Percentiles rank a stretch among this genome's conserved stretches.
These are phyloP conservation scores for Rhodophaea formosa DNA, from an alignment of 2,888 invertebrate genomes.

Conservation along the genomic window DNA sequence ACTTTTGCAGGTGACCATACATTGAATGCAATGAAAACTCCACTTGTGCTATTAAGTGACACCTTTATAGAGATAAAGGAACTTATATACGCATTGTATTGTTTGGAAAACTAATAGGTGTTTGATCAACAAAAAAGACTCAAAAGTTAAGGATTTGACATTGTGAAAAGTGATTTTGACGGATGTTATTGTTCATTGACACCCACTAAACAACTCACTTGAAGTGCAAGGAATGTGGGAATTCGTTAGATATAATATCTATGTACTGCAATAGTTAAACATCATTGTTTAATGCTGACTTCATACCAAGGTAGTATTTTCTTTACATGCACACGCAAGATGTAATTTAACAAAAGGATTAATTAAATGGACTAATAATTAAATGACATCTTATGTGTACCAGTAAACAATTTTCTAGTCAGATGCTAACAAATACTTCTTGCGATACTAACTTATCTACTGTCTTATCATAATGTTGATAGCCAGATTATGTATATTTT, in stretches of 20 bases:
- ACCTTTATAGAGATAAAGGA: background rate
- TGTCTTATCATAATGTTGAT: slow-evolving; percentile 21
- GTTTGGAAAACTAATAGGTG: background rate
- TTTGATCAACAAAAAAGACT: slow-evolving; percentile 2
- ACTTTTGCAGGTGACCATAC: too few relatives aligned
- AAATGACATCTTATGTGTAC: slow-evolving; percentile 12
- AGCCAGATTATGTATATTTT: slow-evolving; percentile 37
- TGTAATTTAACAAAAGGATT: background rate
- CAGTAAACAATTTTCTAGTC: slow-evolving; percentile 39
- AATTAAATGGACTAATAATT: background rate
- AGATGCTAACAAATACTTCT: slow-evolving; percentile 32
- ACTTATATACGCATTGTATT: background rate
- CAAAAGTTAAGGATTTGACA: background rate
- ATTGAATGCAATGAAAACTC: background rate
- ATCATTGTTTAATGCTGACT: slow-evolving; percentile 1
- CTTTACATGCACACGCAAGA: background rate
- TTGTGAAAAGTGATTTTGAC: background rate
- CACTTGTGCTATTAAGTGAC: background rate
- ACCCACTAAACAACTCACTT: background rate
- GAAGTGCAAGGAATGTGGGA: background rate
- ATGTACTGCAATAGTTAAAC: slow-evolving; percentile 3
- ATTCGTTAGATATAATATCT: background rate
- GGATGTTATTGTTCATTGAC: slow-evolving; percentile 1
- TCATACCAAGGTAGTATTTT: slow-evolving; percentile 16
- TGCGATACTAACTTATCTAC: background rate